Base-by-base conservation (phyloP, 2,888 invertebrate species). In the Odontocolon sp. region DNA sequence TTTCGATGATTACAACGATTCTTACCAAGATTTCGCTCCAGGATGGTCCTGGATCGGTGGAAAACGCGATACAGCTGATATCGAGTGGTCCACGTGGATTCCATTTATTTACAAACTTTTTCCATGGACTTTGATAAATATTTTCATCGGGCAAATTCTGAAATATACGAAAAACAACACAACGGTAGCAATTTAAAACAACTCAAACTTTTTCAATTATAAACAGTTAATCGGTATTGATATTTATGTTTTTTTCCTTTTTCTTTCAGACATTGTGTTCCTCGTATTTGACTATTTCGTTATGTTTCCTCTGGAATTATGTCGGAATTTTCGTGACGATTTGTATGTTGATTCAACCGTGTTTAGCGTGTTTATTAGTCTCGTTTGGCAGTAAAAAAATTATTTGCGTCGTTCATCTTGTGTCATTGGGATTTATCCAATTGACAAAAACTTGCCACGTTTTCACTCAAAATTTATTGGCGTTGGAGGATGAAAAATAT, bases 81-180 rank as follows among this genome's bases (percentile, higher is more conserved):
- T 92, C 85, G 96, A 96, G 91, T 96, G 95, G 95, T 92, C 90
- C 84, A 91, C 92, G 69, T 94, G 94, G 92, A 92, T 92, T 83
- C 92, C 91, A 79, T 92, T 93, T 67, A 87, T 94, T 61, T 87
- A 90, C 47, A 90, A 88, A 77, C 88, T 93, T 61, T 91, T 92
- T 86, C 92, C 92, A 63, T 94, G 93, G 91, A 85, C 93, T 77
- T 81, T 92, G 71, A 69, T 92, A 23, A 93, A 95, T 83, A 90
- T 93, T 80, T 21, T 92, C 52, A 83, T 93, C 67, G 92, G 93
- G 31, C 93, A 94, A 87, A 79, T 83, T 8, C 72, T 89, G 14
- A 89, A 87, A 84, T 57, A 72, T 54, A 64, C 16, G 45, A 81
- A 75, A n/a, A n/a, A n/a, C 59, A 82, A 73, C 36, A 83, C 68